A percentile compares a stretch with the other conserved stretches of the same genome.
Evolutionary conservation across 2,113 vertebrate species (phyloP).

Genomic region (Leptocoma aspasia): DNA sequence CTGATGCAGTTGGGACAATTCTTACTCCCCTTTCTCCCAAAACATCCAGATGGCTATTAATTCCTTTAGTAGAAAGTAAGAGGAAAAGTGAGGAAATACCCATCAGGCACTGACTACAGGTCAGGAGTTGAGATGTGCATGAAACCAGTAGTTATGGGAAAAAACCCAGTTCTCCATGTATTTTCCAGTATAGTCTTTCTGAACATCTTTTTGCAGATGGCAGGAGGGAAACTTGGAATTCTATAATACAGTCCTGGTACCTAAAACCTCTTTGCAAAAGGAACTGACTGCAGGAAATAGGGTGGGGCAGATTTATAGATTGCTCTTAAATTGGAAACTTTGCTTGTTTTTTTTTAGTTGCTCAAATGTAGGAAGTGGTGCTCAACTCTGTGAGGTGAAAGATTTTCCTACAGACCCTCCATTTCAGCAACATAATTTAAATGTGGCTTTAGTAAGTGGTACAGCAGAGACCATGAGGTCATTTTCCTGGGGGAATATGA

Average conservation of each 20-base stretch:
- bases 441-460: constrained; percentile 59
- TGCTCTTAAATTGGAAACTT: neutral
- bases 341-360: neutral
- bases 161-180: neutral
- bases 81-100: neutral
- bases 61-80: neutral
- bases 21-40: neutral
- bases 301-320: neutral
- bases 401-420: constrained; percentile 49
- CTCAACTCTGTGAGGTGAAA: neutral
- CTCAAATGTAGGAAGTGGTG: neutral
- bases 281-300: neutral
- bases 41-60: neutral
- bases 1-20: neutral
- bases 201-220: neutral
- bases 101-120: neutral
- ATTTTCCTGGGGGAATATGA: constrained; percentile 68
- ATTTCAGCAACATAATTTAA: constrained; percentile 58
- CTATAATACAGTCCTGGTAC: neutral
- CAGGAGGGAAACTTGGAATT: neutral
- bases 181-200: neutral
- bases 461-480: constrained; percentile 49
- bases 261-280: neutral
- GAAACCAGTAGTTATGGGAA: neutral
- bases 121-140: neutral